Evolutionary conservation across 1,140 invertebrate genomes (phyloP).

Genomic region (Scaptomyza graminum): DNA sequence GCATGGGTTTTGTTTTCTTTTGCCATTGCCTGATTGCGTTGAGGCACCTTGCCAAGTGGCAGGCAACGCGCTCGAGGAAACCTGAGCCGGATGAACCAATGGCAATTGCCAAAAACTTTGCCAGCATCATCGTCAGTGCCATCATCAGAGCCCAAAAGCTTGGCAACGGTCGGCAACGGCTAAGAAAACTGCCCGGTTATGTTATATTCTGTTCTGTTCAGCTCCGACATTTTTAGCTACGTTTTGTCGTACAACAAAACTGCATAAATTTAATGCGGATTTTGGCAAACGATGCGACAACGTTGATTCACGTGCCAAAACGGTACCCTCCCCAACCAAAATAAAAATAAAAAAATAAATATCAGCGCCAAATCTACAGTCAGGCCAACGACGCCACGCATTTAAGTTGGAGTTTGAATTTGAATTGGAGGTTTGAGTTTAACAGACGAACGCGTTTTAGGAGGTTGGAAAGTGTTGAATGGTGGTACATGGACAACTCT

Average conservation of each 20-base stretch:
- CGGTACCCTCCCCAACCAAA: constrained; percentile 1
- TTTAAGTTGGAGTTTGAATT: constrained; percentile 13
- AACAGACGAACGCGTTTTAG: constrained; percentile 20
- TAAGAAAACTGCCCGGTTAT: constrained; percentile 40
- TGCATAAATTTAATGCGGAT: constrained; percentile 81
- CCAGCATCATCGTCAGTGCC: constrained; percentile 71
- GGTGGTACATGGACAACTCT: constrained; percentile 18
- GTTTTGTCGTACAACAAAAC: constrained; percentile 71
- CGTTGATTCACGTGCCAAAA: constrained; percentile 71
- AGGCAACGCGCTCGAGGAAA: constrained; percentile 44
- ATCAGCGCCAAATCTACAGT: constrained; percentile 14
- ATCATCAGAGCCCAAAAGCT: constrained; percentile 48
- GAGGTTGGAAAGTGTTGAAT: not conserved
- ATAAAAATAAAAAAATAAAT: too few species aligned
- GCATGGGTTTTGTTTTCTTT: constrained; percentile 65
- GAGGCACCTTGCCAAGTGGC: constrained; percentile 61
- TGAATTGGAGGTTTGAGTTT: not conserved
- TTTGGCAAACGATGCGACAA: constrained; percentile 79
- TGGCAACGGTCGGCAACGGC: constrained; percentile 41
- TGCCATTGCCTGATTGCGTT: constrained; percentile 47
- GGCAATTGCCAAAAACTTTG: constrained; percentile 50
- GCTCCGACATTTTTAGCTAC: constrained; percentile 62
- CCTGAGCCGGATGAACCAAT: constrained; percentile 72
- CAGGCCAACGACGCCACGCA: constrained; percentile 25
- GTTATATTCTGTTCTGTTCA: too few species aligned